Base-by-base conservation (phyloP, 1,140 invertebrate species). In the Aphelenchoides fujianensis region DNA sequence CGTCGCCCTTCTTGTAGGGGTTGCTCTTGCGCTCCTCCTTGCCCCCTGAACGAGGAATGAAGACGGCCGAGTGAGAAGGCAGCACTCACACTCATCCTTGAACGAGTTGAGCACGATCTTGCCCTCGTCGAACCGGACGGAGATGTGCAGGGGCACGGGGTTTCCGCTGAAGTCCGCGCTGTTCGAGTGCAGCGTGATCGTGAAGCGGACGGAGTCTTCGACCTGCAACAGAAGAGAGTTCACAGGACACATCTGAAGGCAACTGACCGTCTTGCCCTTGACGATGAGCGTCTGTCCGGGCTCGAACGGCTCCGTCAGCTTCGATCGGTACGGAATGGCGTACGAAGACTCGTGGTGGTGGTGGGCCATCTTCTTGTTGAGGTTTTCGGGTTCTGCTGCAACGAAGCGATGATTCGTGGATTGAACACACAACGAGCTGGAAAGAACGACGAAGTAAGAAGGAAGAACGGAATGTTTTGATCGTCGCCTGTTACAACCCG, bases 21-120 rank as follows among this genome's bases (percentile, higher is more conserved):
- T 83, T 83, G 53, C 73, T 78, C 70, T 82, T 82, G 61, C 81
- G 79, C 68, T 82, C 81, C 71, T 82, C 81, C 68, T 82, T 82
- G 31, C 82, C 82, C 81, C 77, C 41, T 48, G 23, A 48, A 48
- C 12, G 23, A 16, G 12, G 41, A 48, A 48, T 16, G 23, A 16
- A 23, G 41, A 16, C 23, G 12, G 23, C 12, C 12, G 23, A 16
- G 41, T 48, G 12, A 12, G 41, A 12, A 12, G 41, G 12, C 23
- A 48, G 23, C 12, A 48, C 41, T 48, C 23, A 48, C 74, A 82
- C 70, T 82, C 81, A 53, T 82, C 81, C 68, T 82, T 82, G 63
- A 82, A 83, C 19, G 77, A 77, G 72, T 82, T 82, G 72, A 81
- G 73, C 23, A 82, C 63, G 7, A 66, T 78, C 69, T 82, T 82